Conservation (phyloP, 1,140 invertebrate species). For the Elysia chlorotica region DNA sequence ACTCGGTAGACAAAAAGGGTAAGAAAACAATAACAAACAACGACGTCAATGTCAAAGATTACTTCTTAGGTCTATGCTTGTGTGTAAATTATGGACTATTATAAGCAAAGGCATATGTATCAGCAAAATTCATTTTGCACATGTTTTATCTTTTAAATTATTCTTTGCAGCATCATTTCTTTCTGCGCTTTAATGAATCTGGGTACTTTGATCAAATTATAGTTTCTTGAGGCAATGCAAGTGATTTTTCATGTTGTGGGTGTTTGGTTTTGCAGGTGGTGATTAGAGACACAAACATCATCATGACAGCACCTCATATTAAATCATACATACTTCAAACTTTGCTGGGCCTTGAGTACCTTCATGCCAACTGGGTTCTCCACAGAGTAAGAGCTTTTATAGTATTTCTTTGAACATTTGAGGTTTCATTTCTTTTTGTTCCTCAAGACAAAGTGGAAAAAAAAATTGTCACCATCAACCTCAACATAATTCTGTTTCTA, state of each 20-base stretch:
- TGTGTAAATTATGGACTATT: neutral
- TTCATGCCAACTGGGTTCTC: conserved; percentile 96
- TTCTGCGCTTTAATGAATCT: neutral
- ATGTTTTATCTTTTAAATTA: neutral
- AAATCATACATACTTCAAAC: conserved; percentile 97
- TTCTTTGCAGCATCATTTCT: neutral
- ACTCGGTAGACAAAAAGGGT: too few species aligned
- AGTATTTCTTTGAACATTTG: neutral
- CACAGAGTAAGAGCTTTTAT: conserved; percentile 74
- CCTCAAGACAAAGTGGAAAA: neutral
- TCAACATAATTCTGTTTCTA: neutral
- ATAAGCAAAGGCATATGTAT: neutral
- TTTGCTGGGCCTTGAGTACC: conserved; percentile 90
- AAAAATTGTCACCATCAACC: neutral
- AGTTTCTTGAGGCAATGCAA: neutral
- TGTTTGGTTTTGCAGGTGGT: conserved; percentile 60
- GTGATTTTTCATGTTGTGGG: neutral
- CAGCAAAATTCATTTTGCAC: neutral
- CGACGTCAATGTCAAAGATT: too few species aligned
- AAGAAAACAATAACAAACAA: too few species aligned
- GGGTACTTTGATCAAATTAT: neutral
- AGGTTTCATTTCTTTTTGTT: neutral
- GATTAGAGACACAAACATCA: conserved; percentile 74
- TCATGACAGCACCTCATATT: conserved; percentile 90
- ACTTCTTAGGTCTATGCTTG: neutral